Evolutionary conservation across 2,888 invertebrate genomes (phyloP), one percentile per base, ranked within the genome.

Genomic region (Diaphora mendica): DNA sequence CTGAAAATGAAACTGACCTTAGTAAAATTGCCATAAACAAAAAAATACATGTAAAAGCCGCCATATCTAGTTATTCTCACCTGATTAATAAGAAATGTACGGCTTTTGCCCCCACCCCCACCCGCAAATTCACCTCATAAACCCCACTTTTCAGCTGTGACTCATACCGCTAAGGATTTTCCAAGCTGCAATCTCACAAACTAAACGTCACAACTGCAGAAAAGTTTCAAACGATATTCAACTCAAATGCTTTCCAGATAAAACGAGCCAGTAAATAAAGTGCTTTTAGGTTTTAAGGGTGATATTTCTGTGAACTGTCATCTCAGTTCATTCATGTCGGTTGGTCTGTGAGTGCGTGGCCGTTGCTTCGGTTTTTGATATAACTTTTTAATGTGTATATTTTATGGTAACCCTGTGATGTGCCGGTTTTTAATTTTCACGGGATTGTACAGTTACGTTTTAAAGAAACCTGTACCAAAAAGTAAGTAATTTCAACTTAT

Each of bases 341-440:
- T 68, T 44, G 74, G 73, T 74, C 80, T 73, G 78, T 77, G 82
- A 79, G 77, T 82, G 79, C 74, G 81, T 80, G 77, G 82, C 82
- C 77, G 82, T 86, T 79, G 62, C 76, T 80, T 71, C 66, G 72
- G 72, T 78, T 79, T 30, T 65, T 42, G 23, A 51, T 78, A 76
- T 80, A 77, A 72, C 64, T 74, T 76, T 73, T 72, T 75, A 80
- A 76, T 76, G 62, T 62, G 30, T 72, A 75, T 82, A 82, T 84
- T 83, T 78, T 72, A 68, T n/a, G 71, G 48, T 71, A 82, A 83
- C 77, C 73, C 79, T 79, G 86, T 78, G 74, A 91, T 91, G 91
- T 91, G 91, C 74, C 85, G 90, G 51, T 81, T 83, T 76, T 77
- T 83, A 48, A 73, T 84, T 72, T 74, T 83, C 70, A 83, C 85